Base-by-base conservation (phyloP, 2,113 vertebrate genomes). In the Leptosomus discolor region DNA sequence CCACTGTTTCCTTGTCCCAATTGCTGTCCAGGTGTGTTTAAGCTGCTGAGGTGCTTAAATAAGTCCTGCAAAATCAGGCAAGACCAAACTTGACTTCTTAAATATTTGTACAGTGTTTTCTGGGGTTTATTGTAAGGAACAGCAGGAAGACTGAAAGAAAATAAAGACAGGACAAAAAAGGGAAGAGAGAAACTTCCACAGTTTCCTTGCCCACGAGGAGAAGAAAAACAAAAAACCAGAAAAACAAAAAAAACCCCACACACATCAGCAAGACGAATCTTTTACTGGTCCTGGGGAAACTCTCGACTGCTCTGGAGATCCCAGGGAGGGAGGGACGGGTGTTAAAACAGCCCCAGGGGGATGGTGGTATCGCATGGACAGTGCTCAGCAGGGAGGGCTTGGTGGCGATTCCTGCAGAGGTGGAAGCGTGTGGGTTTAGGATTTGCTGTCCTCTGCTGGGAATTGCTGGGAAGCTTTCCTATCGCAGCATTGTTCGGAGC, bases 371-470 rank as follows among this genome's bases (percentile, higher is more conserved):
- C 3, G 8, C 48, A 21, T 2, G 34, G 82, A 16, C 27, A 4
- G 37, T 19, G 67, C 75, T 76, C 32, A 19, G 45, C 56, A 27
- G 30, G 14, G 46, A 51, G 41, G 45, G 36, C 12, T 83, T 20
- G 15, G 27, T 57, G 61, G 36, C 0, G 1, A 17, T 27, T 81
- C 43, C 50, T 5, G 57, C 46, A 11, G 45, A 30, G 43, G 24
- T 63, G 63, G 68, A 46, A 63, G 61, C 2, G 0, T 11, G 41
- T 63, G 88, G 63, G 65, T 54, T 34, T 56, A 36, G 94, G 91
- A 32, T 97, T 92, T 97, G 97, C 94, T 95, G 97, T 96, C 95
- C 96, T 96, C 97, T 97, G 94, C 92, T 94, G 96, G 92, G 96
- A 95, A 85, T 50, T 10, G 29, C 81, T 24, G 85, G 90, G 80